Evolutionary conservation across 2,797 vertebrate species (phyloP), one percentile per base, ranked within the genome.

Genomic region (Miichthys miiuy): DNA sequence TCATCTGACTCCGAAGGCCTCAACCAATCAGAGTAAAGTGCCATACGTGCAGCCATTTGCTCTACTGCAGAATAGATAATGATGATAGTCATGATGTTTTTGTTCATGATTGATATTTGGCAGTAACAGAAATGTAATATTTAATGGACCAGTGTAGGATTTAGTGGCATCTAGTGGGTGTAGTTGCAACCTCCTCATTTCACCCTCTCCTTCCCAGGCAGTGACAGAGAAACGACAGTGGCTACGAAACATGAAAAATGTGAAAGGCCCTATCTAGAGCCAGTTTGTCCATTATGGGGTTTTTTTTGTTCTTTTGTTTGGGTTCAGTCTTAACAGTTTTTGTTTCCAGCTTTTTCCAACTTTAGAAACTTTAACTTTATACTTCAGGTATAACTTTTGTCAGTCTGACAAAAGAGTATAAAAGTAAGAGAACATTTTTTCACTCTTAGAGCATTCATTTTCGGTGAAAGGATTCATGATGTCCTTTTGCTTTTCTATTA

Each of bases 1-100:
- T 55, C 2, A 23, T 54, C 46, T 58, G 62, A 69, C 50, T 72
- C n/a, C 48, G 18, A 72, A 23, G 21, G 58, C 30, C 63, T 52
- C 47, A 75, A 68, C 60, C 34, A 27, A 38, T 74, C 73, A 66
- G 68, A 72, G 23, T 38, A 13, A 67, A 73, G 52, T 17, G 51
- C 38, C 27, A 9, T 65, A 44, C 60, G 63, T 72, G 73, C 60
- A 42, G 21, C 17, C n/a, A 65, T 41, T 67, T 18, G 3, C 47
- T 51, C 18, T 1, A 12, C 56, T 68, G 55, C 60, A 57, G 54
- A 72, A 11, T 1, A 73, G 41, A 72, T 56, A n/a, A 75, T 75
- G 54, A 56, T 16, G 23, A n/a, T 56, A 25, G 7, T 60, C 17
- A n/a, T 27, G 14, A 46, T 55, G 60, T 9, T n/a, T 58, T 52